Evolutionary conservation across 2,888 invertebrate genomes (phyloP).

Genomic region (Harpagoxenus sublaevis): DNA sequence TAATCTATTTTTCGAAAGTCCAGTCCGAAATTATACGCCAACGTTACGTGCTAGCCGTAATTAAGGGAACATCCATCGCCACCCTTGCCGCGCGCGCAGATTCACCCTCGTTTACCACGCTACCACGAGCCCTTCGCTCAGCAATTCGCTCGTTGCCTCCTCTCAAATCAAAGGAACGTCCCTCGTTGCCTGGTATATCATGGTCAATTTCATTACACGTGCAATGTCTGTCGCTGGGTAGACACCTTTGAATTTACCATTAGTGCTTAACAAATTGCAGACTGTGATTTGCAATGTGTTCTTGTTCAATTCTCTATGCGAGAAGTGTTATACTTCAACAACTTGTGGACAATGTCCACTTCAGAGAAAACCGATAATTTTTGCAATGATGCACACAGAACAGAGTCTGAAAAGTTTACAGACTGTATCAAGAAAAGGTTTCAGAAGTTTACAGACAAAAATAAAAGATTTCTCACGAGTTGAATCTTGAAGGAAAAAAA

Average conservation of each 20-base stretch:
- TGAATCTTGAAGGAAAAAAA: not conserved
- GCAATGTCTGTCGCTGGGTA: conserved; percentile 57
- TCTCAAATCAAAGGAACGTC: conserved; percentile 73
- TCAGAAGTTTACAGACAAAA: not conserved
- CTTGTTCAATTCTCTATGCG: conserved; percentile 18
- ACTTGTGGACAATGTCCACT: not conserved
- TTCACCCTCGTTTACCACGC: conserved; percentile 72
- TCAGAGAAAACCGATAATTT: not conserved
- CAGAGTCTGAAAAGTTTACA: not conserved
- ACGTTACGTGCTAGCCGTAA: conserved; percentile 47
- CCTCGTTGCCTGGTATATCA: conserved; percentile 68
- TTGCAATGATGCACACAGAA: not conserved
- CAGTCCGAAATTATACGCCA: conserved; percentile 45
- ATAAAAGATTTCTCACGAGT: not conserved
- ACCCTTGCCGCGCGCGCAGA: conserved; percentile 62
- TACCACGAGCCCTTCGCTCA: conserved; percentile 67
- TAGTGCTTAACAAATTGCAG: conserved; percentile 58
- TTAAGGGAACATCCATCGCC: conserved; percentile 65
- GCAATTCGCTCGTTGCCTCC: conserved; percentile 66
- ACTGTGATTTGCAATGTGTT: conserved; percentile 34
- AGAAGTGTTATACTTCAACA: not conserved
- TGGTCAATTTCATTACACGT: conserved; percentile 74
- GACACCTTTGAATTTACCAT: conserved; percentile 73
- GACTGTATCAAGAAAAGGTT: not conserved
- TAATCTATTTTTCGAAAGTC: conserved; percentile 50